Evolutionary conservation across 1,140 invertebrate genomes (phyloP).

Genomic region (Drosophila takahashii): DNA sequence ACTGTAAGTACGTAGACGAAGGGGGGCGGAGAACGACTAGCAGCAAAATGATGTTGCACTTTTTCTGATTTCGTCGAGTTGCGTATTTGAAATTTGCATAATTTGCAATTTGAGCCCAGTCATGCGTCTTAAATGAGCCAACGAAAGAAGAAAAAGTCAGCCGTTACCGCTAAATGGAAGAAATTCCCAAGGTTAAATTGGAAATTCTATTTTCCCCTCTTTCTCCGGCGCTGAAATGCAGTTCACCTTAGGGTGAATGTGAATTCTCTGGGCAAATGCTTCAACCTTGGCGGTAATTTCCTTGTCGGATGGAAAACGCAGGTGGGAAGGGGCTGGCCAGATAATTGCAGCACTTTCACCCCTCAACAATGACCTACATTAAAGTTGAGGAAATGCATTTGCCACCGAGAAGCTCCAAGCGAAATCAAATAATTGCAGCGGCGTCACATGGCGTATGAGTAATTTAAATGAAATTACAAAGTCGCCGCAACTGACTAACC

Average conservation of each 20-base stretch:
- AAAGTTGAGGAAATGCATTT: conserved; percentile 61
- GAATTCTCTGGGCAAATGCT: conserved; percentile 37
- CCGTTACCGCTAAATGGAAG: conserved; percentile 27
- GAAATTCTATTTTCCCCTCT: conserved; percentile 25
- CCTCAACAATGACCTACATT: conserved; percentile 73
- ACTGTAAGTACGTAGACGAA: conserved; percentile 17
- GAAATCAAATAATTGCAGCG: conserved; percentile 50
- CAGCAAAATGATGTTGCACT: conserved; percentile 63
- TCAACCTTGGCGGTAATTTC: conserved; percentile 56
- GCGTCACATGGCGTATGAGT: conserved; percentile 66
- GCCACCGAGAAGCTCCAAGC: conserved; percentile 33
- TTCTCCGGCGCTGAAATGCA: conserved; percentile 38
- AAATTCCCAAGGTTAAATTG: conserved; percentile 46
- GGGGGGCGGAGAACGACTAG: conserved; percentile 4
- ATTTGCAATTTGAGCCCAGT: conserved; percentile 61
- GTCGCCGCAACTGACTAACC: conserved; percentile 68
- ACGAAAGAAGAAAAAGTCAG: conserved; percentile 32
- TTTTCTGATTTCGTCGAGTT: conserved; percentile 40
- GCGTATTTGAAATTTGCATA: conserved; percentile 60
- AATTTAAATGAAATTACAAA: conserved; percentile 80
- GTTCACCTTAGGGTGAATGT: conserved; percentile 54
- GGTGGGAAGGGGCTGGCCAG: conserved; percentile 24
- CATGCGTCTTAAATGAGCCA: conserved; percentile 58
- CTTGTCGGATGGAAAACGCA: conserved; percentile 24
- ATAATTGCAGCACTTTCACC: conserved; percentile 69